These are phyloP conservation scores for Pemphredon lugubris DNA, from an alignment of 2,888 invertebrate genomes.

Conservation along the genomic window DNA sequence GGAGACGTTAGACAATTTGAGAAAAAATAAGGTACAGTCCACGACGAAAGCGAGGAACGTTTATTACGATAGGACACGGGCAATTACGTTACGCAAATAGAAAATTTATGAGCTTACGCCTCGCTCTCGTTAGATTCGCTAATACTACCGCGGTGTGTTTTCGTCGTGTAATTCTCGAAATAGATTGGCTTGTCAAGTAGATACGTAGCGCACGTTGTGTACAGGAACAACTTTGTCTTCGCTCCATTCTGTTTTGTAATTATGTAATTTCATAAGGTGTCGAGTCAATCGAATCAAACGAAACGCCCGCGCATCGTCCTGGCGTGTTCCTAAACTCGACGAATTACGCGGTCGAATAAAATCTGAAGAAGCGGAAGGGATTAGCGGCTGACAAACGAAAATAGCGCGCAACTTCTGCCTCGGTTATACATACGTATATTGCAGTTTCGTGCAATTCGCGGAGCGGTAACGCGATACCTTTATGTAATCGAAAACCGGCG, in stretches of 20 bases:
- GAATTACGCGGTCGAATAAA: conserved; percentile 21
- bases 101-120: conserved; percentile 15
- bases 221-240: too few relatives aligned
- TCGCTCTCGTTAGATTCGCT: neutral
- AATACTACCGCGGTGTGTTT: neutral
- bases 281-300: too few relatives aligned
- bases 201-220: neutral
- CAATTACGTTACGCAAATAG: neutral
- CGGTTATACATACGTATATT: conserved; percentile 27
- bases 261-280: too few relatives aligned
- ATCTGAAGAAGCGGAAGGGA: conserved; percentile 24
- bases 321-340: too few relatives aligned
- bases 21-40: too few relatives aligned
- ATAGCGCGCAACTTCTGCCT: conserved; percentile 46
- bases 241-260: too few relatives aligned
- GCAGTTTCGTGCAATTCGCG: conserved; percentile 56
- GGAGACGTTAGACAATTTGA: too few relatives aligned
- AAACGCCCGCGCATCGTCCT: too few relatives aligned
- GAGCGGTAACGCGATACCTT: conserved; percentile 65
- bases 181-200: conserved; percentile 28
- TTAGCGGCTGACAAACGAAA: conserved; percentile 42
- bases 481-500: conserved; percentile 59
- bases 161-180: conserved; percentile 14
- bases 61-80: too few relatives aligned
- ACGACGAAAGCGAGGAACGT: too few relatives aligned